Conservation (phyloP, 2,113 vertebrate genomes). For the human region DNA sequence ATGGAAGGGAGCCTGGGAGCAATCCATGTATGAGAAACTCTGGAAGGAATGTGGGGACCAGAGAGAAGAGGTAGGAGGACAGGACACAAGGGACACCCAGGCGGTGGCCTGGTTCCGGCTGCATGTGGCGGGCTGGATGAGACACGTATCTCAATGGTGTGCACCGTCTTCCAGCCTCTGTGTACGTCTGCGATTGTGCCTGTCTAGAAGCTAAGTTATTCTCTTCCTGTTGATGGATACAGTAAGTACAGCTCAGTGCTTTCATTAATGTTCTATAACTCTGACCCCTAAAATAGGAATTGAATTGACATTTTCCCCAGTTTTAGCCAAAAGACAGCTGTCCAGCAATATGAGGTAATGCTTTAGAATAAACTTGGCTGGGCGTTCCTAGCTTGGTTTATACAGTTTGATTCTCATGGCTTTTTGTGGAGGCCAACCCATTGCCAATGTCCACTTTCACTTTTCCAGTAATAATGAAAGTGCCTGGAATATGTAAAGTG, state of each 20-base stretch:
- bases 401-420: neutral
- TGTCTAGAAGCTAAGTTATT: neutral
- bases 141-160: fast-evolving
- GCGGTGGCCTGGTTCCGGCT: fast-evolving
- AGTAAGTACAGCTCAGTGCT: neutral
- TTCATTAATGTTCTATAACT: neutral
- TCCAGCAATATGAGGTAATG: neutral
- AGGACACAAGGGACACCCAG: neutral
- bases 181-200: fast-evolving
- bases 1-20: neutral
- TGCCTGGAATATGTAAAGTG: neutral
- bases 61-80: neutral
- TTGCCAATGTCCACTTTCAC: neutral
- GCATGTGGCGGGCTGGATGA: neutral
- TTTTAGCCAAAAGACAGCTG: neutral
- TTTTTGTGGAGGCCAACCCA: neutral
- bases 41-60: no score
- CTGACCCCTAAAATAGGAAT: neutral
- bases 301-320: neutral
- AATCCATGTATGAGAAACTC: fast-evolving
- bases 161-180: fast-evolving
- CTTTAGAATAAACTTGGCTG: neutral
- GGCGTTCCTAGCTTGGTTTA: fast-evolving
- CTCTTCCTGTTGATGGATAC: neutral
- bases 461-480: neutral